Percentiles rank a stretch among this genome's conserved stretches.
phyloP scores from a whole-genome alignment of 2,113 vertebrate species.

The Ammodramus savannarum region DNA sequence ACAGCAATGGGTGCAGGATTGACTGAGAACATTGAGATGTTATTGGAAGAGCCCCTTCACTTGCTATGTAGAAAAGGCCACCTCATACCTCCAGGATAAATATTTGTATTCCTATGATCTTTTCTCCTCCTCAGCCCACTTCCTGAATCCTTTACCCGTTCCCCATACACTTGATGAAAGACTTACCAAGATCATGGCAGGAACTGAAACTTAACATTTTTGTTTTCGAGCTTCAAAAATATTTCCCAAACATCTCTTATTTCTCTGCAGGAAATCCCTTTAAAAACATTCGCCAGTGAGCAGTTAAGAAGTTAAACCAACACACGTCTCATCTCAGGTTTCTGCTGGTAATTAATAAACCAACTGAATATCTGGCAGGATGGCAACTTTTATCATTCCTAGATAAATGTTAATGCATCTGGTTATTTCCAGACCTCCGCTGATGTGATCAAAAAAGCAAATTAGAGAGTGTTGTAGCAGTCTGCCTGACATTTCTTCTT shows the following conservation, averaged over 20 bases:
- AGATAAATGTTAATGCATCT: neutral
- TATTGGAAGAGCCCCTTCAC: neutral
- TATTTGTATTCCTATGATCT: neutral
- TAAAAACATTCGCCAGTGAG: conserved; percentile 44
- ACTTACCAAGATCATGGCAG: neutral
- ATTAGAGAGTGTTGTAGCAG: neutral
- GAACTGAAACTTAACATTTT: conserved; percentile 36
- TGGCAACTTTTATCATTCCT: conserved; percentile 5
- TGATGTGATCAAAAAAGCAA: neutral
- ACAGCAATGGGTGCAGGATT: fast-evolving
- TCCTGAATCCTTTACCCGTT: conserved; percentile 4
- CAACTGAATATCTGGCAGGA: neutral
- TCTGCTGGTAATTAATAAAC: conserved; percentile 41
- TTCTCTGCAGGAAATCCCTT: conserved; percentile 61
- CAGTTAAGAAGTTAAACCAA: conserved; percentile 24
- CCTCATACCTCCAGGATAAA: neutral
- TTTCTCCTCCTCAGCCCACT: neutral
- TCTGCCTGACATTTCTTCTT: conserved; percentile 14
- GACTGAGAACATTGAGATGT: neutral
- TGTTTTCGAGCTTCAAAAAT: conserved; percentile 38
- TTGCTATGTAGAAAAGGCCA: neutral
- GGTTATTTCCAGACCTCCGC: conserved; percentile 14
- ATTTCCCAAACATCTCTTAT: conserved; percentile 41
- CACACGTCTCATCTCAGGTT: conserved; percentile 21
- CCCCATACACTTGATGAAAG: conserved; percentile 12